Base-by-base conservation (phyloP, 2,113 vertebrate species). In the Perccottus glenii region DNA sequence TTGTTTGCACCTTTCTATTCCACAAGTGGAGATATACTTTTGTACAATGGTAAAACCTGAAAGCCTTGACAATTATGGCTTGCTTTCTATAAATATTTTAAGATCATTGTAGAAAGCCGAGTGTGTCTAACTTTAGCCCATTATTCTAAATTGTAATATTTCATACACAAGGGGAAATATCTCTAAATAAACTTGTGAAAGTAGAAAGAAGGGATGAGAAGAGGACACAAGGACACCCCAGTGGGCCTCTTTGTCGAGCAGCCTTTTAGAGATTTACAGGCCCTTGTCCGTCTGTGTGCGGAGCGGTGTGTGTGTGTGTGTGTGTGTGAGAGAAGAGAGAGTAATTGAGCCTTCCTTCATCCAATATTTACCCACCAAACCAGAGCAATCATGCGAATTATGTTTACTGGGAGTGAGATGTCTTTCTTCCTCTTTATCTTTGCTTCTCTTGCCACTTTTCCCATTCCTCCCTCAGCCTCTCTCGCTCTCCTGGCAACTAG, bases 281-380 rank as follows among this genome's bases (percentile, higher is more conserved):
- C 63, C 73, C 67, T 64, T 82, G 70, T 75, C 69, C 67, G 59
- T 77, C 50, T 66, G 44, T 60, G 35, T 70, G 77, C 48, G 53
- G 51, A 44, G 50, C 59, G 48, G 51, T 36, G 14, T 42, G 32
- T 58, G 52, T 50, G 42, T 70, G 42, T 64, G 52, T 53, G 67
- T 78, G 71, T 49, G 67, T 70, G 44, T 59, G 69, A 52, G 68
- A 35, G 77, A 73, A 63, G 61, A 73, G 53, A 72, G 52, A 77
- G 84, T 85, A 85, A 86, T 85, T 85, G 84, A 83, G 81, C 72
- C 72, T 87, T 61, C 68, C 76, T 80, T 85, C 78, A 78, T 85
- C 76, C 83, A 88, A 88, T 88, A 88, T 88, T 88, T 88, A 82
- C 85, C 79, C 79, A 84, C 58, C 77, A 77, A 85, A 87, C 83